phyloP scores from a whole-genome alignment of 2,797 vertebrate genomes.

The Phoxinus dragarum region DNA sequence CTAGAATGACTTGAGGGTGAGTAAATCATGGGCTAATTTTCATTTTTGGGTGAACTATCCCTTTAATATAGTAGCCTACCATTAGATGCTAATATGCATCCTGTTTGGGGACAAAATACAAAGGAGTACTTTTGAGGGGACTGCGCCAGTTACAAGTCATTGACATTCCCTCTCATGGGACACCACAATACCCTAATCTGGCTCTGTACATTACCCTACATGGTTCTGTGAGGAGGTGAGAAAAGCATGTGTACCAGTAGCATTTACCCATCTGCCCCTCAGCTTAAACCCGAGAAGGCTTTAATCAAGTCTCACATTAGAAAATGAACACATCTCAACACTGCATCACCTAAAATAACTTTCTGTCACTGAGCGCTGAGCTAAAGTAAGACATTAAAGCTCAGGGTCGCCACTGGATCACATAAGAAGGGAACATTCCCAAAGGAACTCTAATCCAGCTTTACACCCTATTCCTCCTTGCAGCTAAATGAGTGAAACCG shows the following conservation, averaged over 20 bases:
- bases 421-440: conserved; percentile 6
- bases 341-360: conserved; percentile 66
- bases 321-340: conserved; percentile 54
- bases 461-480: conserved; percentile 29
- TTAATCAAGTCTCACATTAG: conserved; percentile 46
- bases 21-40: not conserved
- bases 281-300: conserved; percentile 67
- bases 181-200: not conserved
- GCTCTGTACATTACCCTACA: conserved; percentile 62
- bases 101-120: not conserved
- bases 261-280: conserved; percentile 50
- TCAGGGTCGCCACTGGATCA: conserved; percentile 17
- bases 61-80: not conserved
- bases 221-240: conserved; percentile 50
- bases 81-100: not conserved
- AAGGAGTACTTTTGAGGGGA: not conserved
- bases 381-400: conserved; percentile 35
- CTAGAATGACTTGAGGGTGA: no score
- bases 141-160: not conserved
- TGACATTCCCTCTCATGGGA: not conserved
- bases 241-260: conserved; percentile 49
- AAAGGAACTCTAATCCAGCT: conserved; percentile 30
- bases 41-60: not conserved
- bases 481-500: not conserved
- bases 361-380: conserved; percentile 57